phyloP scores from a whole-genome alignment of 1,140 invertebrate genomes.

The Cephus cinctus region DNA sequence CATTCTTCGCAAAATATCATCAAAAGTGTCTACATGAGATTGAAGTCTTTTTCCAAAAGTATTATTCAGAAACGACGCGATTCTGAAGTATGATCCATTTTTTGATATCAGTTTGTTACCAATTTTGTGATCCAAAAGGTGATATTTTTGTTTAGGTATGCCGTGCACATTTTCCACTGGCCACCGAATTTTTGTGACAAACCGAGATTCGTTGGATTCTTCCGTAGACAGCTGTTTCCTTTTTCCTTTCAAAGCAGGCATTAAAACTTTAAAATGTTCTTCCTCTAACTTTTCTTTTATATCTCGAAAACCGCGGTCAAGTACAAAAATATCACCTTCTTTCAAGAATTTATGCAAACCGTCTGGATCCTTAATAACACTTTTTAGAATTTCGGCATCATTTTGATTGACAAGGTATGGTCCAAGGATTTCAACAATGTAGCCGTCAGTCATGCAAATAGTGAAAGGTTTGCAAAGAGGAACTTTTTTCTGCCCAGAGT shows the following conservation, averaged over 20 bases:
- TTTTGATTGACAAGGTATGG: constrained; percentile 16
- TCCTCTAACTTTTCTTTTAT: constrained; percentile 19
- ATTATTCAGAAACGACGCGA: constrained; percentile 22
- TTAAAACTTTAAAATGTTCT: constrained; percentile 21
- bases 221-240: constrained; percentile 25
- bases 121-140: constrained; percentile 23
- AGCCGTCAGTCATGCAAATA: constrained; percentile 32
- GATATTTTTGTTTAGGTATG: constrained; percentile 23
- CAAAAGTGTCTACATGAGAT: constrained; percentile 15
- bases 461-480: constrained; percentile 31
- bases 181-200: constrained; percentile 31
- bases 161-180: constrained; percentile 43
- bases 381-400: constrained; percentile 19
- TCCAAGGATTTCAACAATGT: constrained; percentile 23
- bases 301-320: constrained; percentile 37
- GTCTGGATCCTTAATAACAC: constrained; percentile 17
- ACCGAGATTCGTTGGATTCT: constrained; percentile 34
- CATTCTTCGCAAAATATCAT: constrained; percentile 19
- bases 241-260: constrained; percentile 34
- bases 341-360: constrained; percentile 18
- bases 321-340: constrained; percentile 25
- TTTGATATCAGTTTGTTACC: constrained; percentile 29
- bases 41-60: constrained; percentile 18
- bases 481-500: constrained; percentile 27
- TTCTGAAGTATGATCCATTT: constrained; percentile 17